Conservation (phyloP, 2,888 invertebrate genomes). For the Drepanosiphum platanoidis region DNA sequence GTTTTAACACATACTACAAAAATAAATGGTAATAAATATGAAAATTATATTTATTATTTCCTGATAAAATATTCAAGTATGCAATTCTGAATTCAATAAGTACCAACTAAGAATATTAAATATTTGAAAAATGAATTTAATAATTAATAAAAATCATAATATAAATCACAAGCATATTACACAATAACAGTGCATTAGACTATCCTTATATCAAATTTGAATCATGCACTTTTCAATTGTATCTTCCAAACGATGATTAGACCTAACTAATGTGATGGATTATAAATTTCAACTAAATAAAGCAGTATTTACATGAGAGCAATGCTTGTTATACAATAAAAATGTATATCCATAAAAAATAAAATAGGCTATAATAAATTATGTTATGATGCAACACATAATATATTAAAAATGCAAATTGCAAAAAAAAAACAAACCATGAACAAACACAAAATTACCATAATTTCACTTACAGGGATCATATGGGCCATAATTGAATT, state of each 20-base stretch:
- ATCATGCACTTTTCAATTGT: conserved; percentile 48
- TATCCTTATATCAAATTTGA: conserved; percentile 32
- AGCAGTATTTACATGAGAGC: conserved; percentile 55
- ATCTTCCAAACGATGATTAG: conserved; percentile 26
- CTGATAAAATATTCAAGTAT: not conserved
- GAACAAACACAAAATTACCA: conserved; percentile 56
- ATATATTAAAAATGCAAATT: conserved; percentile 52
- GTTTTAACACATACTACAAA: not conserved
- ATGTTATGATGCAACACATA: conserved; percentile 53
- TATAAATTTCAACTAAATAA: conserved; percentile 39
- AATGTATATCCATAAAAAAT: conserved; percentile 35
- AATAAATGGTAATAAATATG: not conserved
- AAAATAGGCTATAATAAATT: conserved; percentile 52
- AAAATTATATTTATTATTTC: not conserved
- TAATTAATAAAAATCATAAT: not conserved
- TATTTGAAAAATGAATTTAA: conserved; percentile 2
- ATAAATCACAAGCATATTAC: conserved; percentile 33
- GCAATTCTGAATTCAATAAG: not conserved
- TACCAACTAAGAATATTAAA: not conserved
- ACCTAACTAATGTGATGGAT: conserved; percentile 28
- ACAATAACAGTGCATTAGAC: conserved; percentile 7
- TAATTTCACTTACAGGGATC: conserved; percentile 64
- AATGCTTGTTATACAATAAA: conserved; percentile 54
- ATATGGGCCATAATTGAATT: conserved; percentile 64
- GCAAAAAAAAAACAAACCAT: conserved; percentile 51